Conservation (phyloP, 2,113 vertebrate genomes). For the Prunella fulvescens region DNA sequence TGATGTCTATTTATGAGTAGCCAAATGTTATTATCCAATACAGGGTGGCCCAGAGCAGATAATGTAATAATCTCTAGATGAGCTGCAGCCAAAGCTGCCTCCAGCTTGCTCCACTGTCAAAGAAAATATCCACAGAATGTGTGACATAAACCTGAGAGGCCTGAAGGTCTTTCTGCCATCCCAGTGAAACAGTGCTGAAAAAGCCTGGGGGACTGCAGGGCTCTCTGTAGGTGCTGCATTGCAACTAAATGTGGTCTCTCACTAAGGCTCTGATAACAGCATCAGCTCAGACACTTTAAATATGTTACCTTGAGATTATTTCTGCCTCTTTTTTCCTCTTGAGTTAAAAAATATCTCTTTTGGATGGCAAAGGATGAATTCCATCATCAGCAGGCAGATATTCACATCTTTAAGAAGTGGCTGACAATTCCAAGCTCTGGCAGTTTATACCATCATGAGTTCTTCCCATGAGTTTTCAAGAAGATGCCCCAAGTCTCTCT, state of each 20-base stretch:
- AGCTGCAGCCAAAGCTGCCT: conserved; percentile 14
- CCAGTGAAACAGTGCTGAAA: neutral
- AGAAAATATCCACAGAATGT: conserved; percentile 21
- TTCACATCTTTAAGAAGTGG: neutral
- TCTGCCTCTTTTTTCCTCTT: neutral
- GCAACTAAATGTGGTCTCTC: neutral
- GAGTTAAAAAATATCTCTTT: neutral
- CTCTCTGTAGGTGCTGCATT: neutral
- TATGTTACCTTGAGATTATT: neutral
- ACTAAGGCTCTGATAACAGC: neutral
- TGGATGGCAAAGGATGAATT: neutral
- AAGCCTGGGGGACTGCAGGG: neutral
- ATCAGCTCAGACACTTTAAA: neutral
- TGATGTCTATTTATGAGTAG: neutral
- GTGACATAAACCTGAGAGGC: conserved; percentile 29
- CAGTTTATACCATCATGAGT: neutral
- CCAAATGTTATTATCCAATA: conserved; percentile 26
- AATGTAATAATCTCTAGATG: conserved; percentile 13
- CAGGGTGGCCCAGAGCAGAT: conserved; percentile 1
- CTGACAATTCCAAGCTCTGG: neutral
- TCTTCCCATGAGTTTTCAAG: neutral
- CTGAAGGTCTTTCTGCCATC: neutral
- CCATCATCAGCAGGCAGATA: neutral
- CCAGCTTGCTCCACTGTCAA: conserved; percentile 33
- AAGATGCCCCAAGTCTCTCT: neutral